These are phyloP conservation scores for Xerus rutilus DNA, from an alignment of 2,797 vertebrate genomes.

Conservation along the genomic window DNA sequence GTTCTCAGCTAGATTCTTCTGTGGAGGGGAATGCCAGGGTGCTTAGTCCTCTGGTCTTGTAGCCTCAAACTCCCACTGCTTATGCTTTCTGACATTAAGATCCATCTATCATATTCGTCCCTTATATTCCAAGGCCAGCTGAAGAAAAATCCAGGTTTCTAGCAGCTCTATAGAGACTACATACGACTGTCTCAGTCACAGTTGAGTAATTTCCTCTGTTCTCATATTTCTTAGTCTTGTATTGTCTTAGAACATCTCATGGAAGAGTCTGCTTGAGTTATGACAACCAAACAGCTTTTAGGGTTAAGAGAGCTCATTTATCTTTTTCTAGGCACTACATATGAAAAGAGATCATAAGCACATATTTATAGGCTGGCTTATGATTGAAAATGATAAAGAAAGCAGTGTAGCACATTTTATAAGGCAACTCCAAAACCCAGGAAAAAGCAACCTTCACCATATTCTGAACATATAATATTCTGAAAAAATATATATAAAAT, in stretches of 20 bases:
- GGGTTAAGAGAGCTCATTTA: not conserved
- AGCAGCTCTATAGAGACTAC: not conserved
- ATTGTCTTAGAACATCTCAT: not conserved
- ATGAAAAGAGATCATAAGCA: conserved; percentile 35
- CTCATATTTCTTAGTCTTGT: not conserved
- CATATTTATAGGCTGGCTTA: not conserved
- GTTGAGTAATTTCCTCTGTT: not conserved
- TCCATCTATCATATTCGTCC: too few species aligned
- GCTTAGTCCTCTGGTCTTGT: not conserved
- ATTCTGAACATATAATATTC: not conserved
- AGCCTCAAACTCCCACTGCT: not conserved
- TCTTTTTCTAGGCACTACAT: not conserved
- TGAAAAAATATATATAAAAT: too few species aligned
- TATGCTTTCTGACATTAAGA: not conserved
- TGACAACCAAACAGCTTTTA: not conserved
- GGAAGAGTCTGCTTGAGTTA: not conserved
- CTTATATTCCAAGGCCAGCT: not conserved
- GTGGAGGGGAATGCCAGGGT: not conserved
- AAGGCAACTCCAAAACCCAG: not conserved
- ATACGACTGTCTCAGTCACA: not conserved
- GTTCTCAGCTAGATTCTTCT: not conserved
- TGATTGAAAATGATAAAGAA: not conserved
- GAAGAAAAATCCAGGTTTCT: not conserved
- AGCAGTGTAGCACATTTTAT: not conserved
- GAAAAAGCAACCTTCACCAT: conserved; percentile 40